Conservation (phyloP, 2,888 invertebrate species). For the Saturnia pavonia region DNA sequence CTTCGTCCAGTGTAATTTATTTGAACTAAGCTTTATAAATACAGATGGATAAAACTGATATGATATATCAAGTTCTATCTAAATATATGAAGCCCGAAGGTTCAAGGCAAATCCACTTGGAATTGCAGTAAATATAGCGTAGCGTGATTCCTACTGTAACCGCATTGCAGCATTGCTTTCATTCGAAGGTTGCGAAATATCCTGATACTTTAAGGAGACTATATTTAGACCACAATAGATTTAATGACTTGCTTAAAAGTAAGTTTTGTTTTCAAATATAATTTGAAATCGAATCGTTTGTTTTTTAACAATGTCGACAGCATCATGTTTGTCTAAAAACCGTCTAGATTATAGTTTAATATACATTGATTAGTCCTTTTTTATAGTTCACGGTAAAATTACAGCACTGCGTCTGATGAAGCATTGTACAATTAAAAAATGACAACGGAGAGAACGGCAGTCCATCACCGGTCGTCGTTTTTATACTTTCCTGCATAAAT, state of each 20-base stretch:
- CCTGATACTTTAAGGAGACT: slow-evolving; percentile 51
- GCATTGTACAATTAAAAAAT: too few relatives aligned
- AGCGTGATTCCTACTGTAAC: slow-evolving; percentile 60
- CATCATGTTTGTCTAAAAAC: too few relatives aligned
- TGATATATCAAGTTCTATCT: slow-evolving; percentile 30
- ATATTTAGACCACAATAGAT: slow-evolving; percentile 35
- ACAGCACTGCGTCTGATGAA: too few relatives aligned
- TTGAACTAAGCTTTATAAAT: neutral
- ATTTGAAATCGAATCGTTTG: neutral
- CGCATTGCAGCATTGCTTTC: slow-evolving; percentile 69
- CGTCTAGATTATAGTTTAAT: too few relatives aligned
- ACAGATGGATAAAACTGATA: slow-evolving; percentile 2
- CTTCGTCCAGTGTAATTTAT: neutral
- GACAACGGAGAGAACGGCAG: too few relatives aligned
- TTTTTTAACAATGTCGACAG: neutral
- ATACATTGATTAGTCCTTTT: too few relatives aligned
- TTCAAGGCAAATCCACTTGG: slow-evolving; percentile 37
- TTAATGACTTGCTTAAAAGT: slow-evolving; percentile 21
- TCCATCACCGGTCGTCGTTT: too few relatives aligned
- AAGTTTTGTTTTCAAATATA: neutral
- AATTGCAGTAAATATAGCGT: slow-evolving; percentile 55
- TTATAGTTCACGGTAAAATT: too few relatives aligned
- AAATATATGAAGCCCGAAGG: slow-evolving; percentile 51
- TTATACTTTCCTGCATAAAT: too few relatives aligned
- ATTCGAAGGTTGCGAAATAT: slow-evolving; percentile 59